These are phyloP conservation scores for Aphelenchoides avenae DNA, from an alignment of 1,140 invertebrate genomes.

Conservation along the genomic window DNA sequence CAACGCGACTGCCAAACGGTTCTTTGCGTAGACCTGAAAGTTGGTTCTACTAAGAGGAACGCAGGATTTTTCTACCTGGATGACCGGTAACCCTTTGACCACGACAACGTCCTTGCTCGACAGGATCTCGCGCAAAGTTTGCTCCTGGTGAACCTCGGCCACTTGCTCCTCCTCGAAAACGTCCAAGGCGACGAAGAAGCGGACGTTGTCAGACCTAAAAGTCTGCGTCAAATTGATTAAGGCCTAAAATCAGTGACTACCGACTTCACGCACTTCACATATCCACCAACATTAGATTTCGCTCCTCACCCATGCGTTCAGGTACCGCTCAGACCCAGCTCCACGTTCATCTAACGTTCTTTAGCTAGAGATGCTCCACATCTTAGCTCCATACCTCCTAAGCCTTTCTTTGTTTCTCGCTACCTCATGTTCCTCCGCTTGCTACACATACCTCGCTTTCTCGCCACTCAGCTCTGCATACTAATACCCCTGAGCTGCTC, in stretches of 20 bases:
- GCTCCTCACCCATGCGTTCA: neutral
- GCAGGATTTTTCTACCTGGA: constrained; percentile 47
- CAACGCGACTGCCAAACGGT: too few species aligned
- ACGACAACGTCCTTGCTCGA: constrained; percentile 28
- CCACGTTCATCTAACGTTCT: neutral
- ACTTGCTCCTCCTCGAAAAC: constrained; percentile 28
- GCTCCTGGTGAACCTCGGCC: neutral
- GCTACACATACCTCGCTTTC: too few species aligned
- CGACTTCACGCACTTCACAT: neutral
- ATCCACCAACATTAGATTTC: constrained; percentile 13
- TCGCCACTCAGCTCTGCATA: too few species aligned
- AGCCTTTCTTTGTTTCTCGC: too few species aligned
- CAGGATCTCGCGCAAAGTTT: constrained; percentile 23
- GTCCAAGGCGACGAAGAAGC: constrained; percentile 44
- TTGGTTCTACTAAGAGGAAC: neutral
- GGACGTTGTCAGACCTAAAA: constrained; percentile 39
- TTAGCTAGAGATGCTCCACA: neutral
- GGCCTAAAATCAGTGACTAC: neutral
- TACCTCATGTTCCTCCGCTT: too few species aligned
- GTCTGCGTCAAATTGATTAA: neutral
- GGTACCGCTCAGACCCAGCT: neutral
- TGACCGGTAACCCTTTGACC: constrained; percentile 36
- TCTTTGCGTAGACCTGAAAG: constrained; percentile 30
- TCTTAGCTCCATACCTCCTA: neutral
- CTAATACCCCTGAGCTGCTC: too few species aligned